Percentiles rank a stretch among this genome's conserved stretches.
These are phyloP conservation scores for Campylorhamphus procurvoides DNA, from an alignment of 2,113 vertebrate genomes.

Conservation along the genomic window DNA sequence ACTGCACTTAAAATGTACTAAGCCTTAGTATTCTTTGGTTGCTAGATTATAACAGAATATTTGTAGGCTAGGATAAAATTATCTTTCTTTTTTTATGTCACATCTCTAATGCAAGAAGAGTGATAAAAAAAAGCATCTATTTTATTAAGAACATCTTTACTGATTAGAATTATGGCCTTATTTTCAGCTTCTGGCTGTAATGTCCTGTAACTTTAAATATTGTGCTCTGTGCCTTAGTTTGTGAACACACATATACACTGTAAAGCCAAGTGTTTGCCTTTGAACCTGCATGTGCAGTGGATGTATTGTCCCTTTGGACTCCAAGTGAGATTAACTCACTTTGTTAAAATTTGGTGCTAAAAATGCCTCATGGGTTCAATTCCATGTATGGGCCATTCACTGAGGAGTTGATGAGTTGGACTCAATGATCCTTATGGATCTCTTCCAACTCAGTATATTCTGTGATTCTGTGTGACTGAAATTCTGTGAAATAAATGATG, in stretches of 20 bases:
- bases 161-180: not conserved
- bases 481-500: fast-evolving
- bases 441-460: too few relatives aligned
- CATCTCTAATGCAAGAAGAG: not conserved
- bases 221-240: not conserved
- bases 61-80: not conserved
- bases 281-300: not conserved
- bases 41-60: not conserved
- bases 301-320: not conserved
- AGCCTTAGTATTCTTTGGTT: not conserved
- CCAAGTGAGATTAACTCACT: too few relatives aligned
- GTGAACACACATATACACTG: not conserved
- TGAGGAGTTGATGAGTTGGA: too few relatives aligned
- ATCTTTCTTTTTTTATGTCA: not conserved
- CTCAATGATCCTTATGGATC: too few relatives aligned
- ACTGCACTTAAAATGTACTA: not conserved
- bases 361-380: too few relatives aligned
- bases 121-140: not conserved
- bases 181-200: not conserved
- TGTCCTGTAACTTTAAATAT: not conserved
- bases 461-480: too few relatives aligned
- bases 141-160: not conserved
- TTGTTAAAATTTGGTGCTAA: too few relatives aligned
- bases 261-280: not conserved
- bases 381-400: too few relatives aligned